Percentiles rank a stretch among this genome's conserved stretches.
Evolutionary conservation across 2,797 vertebrate genomes (phyloP).

Genomic region (Callimico goeldii): DNA sequence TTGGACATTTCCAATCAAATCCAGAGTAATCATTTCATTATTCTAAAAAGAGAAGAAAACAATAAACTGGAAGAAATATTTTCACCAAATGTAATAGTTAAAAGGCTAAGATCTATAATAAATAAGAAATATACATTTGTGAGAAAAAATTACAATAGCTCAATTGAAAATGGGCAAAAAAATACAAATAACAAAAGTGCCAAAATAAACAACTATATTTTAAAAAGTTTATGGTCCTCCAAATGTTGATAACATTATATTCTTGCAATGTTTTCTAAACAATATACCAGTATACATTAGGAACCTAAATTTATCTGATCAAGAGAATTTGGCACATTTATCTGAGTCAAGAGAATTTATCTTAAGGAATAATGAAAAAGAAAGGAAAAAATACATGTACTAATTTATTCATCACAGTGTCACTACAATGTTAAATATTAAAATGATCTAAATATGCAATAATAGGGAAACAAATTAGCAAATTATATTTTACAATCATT

Average conservation of each 20-base stretch:
- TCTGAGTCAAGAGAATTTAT: conserved; percentile 15
- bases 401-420: background rate
- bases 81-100: background rate
- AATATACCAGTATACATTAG: background rate
- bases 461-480: background rate
- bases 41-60: conserved; percentile 28
- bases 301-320: background rate
- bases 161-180: background rate
- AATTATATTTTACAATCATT: background rate
- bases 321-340: background rate
- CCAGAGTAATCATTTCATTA: background rate
- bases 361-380: background rate
- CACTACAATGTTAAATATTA: conserved; percentile 16
- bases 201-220: background rate
- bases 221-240: background rate
- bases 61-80: background rate
- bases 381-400: background rate
- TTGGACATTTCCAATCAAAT: conserved; percentile 17
- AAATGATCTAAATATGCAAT: background rate
- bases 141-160: background rate
- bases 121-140: background rate
- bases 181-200: background rate
- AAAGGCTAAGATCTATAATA: background rate
- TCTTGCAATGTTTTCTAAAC: background rate
- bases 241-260: background rate